A percentile compares a stretch with the other conserved stretches of the same genome.
phyloP scores from a whole-genome alignment of 2,113 vertebrate species.

The Trichechus manatus region DNA sequence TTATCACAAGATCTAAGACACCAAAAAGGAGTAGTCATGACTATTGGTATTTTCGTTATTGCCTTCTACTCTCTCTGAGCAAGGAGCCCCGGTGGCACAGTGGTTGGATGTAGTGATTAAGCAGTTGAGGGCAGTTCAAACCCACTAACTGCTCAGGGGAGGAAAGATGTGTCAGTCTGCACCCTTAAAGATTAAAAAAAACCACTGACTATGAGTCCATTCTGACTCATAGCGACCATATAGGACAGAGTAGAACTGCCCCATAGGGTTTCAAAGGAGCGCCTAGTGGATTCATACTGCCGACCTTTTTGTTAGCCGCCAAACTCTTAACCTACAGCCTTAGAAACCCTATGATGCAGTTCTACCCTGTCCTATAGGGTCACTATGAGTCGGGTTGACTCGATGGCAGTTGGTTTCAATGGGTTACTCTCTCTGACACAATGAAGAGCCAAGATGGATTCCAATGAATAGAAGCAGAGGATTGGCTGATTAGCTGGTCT shows the following conservation, averaged over 20 bases:
- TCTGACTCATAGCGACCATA: too few species aligned
- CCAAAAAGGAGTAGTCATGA: neutral
- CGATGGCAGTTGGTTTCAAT: neutral
- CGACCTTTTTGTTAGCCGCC: too few species aligned
- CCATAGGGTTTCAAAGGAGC: too few species aligned
- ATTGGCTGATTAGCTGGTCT: neutral
- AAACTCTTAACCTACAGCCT: neutral
- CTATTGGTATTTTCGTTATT: neutral
- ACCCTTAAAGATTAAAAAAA: neutral
- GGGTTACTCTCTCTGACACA: neutral
- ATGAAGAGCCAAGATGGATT: neutral
- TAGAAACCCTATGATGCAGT: neutral
- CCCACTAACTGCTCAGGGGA: too few species aligned
- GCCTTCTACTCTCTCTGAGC: neutral
- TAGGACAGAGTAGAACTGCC: too few species aligned
- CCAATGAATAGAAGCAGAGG: neutral
- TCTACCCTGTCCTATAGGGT: neutral
- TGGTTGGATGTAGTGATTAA: neutral
- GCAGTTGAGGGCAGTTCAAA: neutral
- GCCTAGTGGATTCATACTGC: too few species aligned
- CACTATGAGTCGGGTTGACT: neutral
- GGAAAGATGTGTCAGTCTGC: neutral
- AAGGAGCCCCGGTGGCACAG: neutral
- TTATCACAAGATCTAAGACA: neutral
- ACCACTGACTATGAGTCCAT: too few species aligned